Conservation (phyloP, 1,140 invertebrate species). For the Fopius arisanus region DNA sequence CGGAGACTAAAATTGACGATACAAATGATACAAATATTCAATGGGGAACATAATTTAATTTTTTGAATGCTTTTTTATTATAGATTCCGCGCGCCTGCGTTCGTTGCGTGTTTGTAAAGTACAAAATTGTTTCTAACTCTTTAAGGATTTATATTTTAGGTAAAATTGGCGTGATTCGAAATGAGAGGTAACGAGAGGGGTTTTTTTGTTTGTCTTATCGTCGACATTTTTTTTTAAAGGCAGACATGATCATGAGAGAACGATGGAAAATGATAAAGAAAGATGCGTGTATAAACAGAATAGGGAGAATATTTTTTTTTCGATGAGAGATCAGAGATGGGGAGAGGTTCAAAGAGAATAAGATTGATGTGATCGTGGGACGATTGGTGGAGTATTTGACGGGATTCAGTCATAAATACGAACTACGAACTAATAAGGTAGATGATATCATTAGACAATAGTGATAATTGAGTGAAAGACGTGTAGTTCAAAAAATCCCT, state of each 20-base stretch:
- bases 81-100: conserved; percentile 31
- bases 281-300: conserved; percentile 18
- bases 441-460: conserved; percentile 32
- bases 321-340: neutral
- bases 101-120: conserved; percentile 47
- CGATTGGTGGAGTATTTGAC: neutral
- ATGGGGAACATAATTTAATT: conserved; percentile 18
- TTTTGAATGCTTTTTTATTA: conserved; percentile 10
- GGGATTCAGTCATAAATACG: conserved; percentile 16
- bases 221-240: neutral
- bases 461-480: conserved; percentile 16
- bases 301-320: conserved; percentile 23
- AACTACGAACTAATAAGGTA: conserved; percentile 29
- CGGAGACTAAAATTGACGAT: conserved; percentile 1
- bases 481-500: neutral
- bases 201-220: neutral
- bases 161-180: conserved; percentile 24
- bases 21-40: conserved; percentile 7
- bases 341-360: neutral
- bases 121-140: conserved; percentile 54
- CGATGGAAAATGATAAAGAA: neutral
- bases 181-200: neutral
- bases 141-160: conserved; percentile 33
- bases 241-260: neutral
- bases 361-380: conserved; percentile 4